phyloP scores from a whole-genome alignment of 2,113 vertebrate genomes.

The Caretta caretta region DNA sequence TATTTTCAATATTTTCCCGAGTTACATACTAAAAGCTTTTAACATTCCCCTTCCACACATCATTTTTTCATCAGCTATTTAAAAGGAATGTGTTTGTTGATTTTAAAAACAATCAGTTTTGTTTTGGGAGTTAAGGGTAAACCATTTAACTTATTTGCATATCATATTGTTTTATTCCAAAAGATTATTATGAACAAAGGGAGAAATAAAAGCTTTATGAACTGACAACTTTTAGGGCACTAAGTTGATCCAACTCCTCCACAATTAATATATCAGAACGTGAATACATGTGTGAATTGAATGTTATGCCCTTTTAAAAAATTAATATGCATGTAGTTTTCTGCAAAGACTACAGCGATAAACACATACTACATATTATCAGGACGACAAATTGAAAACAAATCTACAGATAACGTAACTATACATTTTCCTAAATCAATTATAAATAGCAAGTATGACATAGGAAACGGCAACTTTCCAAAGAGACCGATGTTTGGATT shows the following conservation, averaged over 20 bases:
- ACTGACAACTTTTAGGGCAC: background rate
- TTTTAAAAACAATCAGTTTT: background rate
- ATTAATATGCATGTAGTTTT: background rate
- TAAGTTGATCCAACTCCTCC: background rate
- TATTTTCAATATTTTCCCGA: slow-evolving; percentile 18
- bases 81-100: background rate
- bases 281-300: background rate
- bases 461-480: background rate
- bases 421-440: background rate
- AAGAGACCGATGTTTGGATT: background rate
- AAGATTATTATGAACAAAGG: background rate
- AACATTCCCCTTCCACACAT: background rate
- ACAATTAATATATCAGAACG: background rate
- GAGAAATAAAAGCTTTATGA: slow-evolving; percentile 4
- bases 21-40: background rate
- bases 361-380: background rate
- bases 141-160: background rate
- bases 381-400: background rate
- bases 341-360: background rate
- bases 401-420: background rate
- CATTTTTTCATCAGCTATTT: background rate
- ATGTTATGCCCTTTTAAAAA: background rate
- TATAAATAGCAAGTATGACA: slow-evolving; percentile 8
- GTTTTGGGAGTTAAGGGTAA: background rate
- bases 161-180: background rate